Percentiles rank a stretch among this genome's conserved stretches.
Conservation (phyloP, 35 echinoderm and acorn worm species). For the Diadema setosum region DNA sequence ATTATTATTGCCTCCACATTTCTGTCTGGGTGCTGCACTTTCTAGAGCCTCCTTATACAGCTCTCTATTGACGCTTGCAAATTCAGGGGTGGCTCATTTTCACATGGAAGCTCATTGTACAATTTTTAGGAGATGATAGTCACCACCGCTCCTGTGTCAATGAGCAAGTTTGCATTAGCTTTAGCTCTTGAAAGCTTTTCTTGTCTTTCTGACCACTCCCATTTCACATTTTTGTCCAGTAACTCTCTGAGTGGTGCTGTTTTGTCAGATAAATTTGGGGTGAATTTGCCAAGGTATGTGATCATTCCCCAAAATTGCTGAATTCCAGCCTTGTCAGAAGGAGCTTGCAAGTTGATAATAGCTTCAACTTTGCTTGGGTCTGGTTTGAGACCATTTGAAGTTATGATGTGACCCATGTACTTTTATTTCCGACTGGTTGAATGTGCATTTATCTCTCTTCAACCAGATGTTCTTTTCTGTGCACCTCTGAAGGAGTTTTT, state of each 20-base stretch:
- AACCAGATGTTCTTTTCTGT: conserved; percentile 10
- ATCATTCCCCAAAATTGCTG: conserved; percentile 15
- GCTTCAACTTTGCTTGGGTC: conserved; percentile 36
- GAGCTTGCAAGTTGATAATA: background rate
- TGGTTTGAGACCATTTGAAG: conserved; percentile 23
- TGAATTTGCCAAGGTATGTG: conserved; percentile 36
- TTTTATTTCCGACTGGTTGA: conserved; percentile 12
- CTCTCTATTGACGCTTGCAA: no score
- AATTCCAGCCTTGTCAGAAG: background rate
- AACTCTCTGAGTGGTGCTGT: background rate
- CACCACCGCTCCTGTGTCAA: no score
- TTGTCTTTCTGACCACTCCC: background rate
- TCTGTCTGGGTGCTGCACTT: no score
- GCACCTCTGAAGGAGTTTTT: conserved; percentile 14
- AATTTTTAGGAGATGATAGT: no score
- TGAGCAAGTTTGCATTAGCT: no score
- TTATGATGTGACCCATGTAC: conserved; percentile 64
- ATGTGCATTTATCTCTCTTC: conserved; percentile 35
- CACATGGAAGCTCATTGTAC: no score
- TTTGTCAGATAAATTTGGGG: background rate
- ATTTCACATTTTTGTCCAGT: background rate
- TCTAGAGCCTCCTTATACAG: no score
- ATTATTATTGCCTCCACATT: no score
- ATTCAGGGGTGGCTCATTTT: no score
- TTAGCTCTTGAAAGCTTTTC: background rate